A percentile compares a stretch with the other conserved stretches of the same genome.
These are phyloP conservation scores for Notiomystis cincta DNA, from an alignment of 2,113 vertebrate species.

Conservation along the genomic window DNA sequence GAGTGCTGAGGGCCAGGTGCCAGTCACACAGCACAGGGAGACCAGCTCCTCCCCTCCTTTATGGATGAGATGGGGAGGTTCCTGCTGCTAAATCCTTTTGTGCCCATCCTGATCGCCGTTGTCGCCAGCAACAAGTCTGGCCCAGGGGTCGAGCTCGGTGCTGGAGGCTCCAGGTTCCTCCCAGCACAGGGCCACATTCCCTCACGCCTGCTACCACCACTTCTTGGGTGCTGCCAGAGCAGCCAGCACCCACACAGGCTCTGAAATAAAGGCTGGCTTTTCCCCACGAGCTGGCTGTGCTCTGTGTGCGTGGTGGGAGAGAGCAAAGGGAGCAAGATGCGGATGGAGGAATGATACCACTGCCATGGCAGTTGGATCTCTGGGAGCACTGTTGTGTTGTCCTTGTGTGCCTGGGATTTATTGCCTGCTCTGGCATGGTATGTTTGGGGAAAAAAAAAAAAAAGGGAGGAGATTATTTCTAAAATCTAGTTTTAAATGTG, in stretches of 20 bases:
- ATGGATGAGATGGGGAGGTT: neutral
- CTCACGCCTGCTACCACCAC: neutral
- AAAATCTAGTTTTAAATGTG: neutral
- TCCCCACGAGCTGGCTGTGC: neutral
- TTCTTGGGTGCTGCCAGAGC: neutral
- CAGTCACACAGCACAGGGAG: neutral
- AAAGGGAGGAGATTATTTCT: neutral
- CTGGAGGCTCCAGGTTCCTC: neutral
- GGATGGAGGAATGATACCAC: rapidly evolving
- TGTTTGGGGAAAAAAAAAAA: neutral
- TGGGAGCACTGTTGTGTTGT: rapidly evolving
- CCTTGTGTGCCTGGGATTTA: neutral
- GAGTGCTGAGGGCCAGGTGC: neutral
- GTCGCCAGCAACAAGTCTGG: neutral
- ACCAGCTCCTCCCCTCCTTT: neutral
- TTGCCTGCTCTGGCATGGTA: neutral
- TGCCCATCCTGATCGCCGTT: rapidly evolving
- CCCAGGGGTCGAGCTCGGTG: rapidly evolving
- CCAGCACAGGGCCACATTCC: neutral
- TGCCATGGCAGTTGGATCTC: rapidly evolving
- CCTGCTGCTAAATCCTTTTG: neutral
- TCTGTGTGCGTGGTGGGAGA: neutral
- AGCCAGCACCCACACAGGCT: neutral
- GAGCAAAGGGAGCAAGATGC: rapidly evolving
- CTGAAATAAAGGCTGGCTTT: neutral